Evolutionary conservation across 1,140 invertebrate species (phyloP).

Genomic region (Hyles vespertilio): DNA sequence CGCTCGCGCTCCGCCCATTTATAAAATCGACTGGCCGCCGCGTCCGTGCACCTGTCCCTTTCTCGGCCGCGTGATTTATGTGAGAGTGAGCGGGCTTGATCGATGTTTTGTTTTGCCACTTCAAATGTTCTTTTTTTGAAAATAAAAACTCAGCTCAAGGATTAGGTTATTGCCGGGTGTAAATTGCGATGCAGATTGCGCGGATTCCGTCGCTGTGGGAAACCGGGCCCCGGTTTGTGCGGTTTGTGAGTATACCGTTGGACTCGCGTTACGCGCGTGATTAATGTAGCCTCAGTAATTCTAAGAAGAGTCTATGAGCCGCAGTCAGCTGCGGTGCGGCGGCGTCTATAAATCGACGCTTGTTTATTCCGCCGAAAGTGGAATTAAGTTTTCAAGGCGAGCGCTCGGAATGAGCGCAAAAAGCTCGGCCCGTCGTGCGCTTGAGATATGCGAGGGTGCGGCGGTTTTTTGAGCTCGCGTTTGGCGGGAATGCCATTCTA

Average conservation of each 20-base stretch:
- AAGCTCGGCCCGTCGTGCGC: conserved; percentile 38
- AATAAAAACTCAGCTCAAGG: conserved; percentile 10
- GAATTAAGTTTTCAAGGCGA: conserved; percentile 71
- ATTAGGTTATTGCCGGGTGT: conserved; percentile 50
- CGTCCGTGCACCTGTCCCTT: conserved; percentile 65
- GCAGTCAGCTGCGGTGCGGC: background rate
- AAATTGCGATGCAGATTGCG: conserved; percentile 65
- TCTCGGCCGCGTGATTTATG: conserved; percentile 70
- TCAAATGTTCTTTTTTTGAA: conserved; percentile 25
- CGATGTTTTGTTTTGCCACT: conserved; percentile 49
- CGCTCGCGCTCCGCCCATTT: conserved; percentile 70
- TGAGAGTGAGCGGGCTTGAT: conserved; percentile 70
- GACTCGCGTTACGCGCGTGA: no score
- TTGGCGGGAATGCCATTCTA: conserved; percentile 63
- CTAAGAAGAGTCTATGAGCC: no score
- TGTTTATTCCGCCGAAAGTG: conserved; percentile 43
- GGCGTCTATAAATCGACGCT: conserved; percentile 52
- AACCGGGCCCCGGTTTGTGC: conserved; percentile 31
- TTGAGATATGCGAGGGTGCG: conserved; percentile 29
- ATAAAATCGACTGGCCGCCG: conserved; percentile 66
- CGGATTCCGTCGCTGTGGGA: conserved; percentile 49
- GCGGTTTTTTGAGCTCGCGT: conserved; percentile 30
- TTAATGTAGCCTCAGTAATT: no score
- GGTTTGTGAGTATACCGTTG: conserved; percentile 9
- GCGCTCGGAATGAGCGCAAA: conserved; percentile 53